Evolutionary conservation across 2,888 invertebrate species (phyloP).

Genomic region (Unio delphinus): DNA sequence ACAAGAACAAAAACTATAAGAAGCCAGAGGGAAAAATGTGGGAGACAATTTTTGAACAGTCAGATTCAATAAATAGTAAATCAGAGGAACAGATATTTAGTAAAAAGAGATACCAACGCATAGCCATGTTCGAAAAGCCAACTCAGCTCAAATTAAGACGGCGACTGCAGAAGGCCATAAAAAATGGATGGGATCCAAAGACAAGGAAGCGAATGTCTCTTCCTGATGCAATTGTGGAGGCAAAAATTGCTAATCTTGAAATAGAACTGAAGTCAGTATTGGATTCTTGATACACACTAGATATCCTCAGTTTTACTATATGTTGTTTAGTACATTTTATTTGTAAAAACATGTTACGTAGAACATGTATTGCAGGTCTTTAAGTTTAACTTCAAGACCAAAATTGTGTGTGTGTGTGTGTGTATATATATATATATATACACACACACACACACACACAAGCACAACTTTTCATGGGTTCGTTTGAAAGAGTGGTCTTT

Average conservation of each 20-base stretch:
- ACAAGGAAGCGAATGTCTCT: conserved; percentile 19
- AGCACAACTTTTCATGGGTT: no score
- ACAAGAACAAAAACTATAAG: conserved; percentile 53
- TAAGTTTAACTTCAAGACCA: no score
- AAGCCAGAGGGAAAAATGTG: conserved; percentile 47
- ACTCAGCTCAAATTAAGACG: conserved; percentile 44
- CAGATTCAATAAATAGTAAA: conserved; percentile 16
- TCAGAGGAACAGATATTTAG: conserved; percentile 19
- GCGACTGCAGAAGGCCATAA: conserved; percentile 45
- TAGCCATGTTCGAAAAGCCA: conserved; percentile 42
- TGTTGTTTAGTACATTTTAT: no score
- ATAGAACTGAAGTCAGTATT: conserved; percentile 29
- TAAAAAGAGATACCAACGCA: conserved; percentile 38
- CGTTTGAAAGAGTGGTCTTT: no score
- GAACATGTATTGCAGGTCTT: no score
- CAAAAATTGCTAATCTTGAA: conserved; percentile 25
- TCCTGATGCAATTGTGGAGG: conserved; percentile 31
- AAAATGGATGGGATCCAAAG: conserved; percentile 47
- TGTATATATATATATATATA: no score
- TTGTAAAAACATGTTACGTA: no score
- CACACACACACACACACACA: no score
- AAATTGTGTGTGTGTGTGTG: no score
- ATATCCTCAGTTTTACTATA: no score
- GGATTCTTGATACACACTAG: background rate
- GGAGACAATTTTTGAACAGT: conserved; percentile 57